These are phyloP conservation scores for Drosophila nr. perissopoda DNA, from an alignment of 2,888 invertebrate genomes.

Conservation along the genomic window DNA sequence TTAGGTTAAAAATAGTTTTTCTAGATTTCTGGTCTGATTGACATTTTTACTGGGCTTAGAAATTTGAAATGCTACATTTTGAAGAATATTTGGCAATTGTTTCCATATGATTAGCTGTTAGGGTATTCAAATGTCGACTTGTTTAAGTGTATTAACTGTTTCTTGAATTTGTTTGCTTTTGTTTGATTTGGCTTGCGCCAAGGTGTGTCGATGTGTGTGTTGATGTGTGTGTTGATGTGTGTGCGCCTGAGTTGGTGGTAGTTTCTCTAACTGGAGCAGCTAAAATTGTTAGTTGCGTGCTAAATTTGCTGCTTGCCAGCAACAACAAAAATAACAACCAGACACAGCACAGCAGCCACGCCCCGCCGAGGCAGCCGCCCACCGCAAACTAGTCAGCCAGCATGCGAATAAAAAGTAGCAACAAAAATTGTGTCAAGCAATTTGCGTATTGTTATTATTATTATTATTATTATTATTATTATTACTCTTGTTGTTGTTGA, in stretches of 20 bases:
- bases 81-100: background rate
- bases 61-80: no score
- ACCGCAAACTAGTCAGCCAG: constrained; percentile 12
- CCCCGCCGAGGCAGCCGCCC: constrained; percentile 36
- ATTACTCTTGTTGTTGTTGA: constrained; percentile 18
- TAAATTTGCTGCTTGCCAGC: constrained; percentile 62
- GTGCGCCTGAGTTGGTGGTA: constrained; percentile 25
- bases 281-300: constrained; percentile 80
- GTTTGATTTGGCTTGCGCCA: constrained; percentile 21
- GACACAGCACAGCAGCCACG: constrained; percentile 15
- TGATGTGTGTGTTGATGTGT: constrained; percentile 11
- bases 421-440: constrained; percentile 78
- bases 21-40: background rate
- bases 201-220: constrained; percentile 48
- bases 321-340: constrained; percentile 22
- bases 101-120: background rate
- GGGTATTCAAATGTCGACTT: constrained; percentile 13
- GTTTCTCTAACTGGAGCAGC: constrained; percentile 74
- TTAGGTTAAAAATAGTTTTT: background rate
- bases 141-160: constrained; percentile 4
- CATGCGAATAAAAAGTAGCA: constrained; percentile 21
- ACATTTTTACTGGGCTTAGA: background rate
- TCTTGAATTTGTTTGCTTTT: constrained; percentile 37
- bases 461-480: background rate
- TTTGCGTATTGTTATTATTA: constrained; percentile 68